Evolutionary conservation across 1,140 invertebrate genomes (phyloP).

Genomic region (Penaeus vannamei): DNA sequence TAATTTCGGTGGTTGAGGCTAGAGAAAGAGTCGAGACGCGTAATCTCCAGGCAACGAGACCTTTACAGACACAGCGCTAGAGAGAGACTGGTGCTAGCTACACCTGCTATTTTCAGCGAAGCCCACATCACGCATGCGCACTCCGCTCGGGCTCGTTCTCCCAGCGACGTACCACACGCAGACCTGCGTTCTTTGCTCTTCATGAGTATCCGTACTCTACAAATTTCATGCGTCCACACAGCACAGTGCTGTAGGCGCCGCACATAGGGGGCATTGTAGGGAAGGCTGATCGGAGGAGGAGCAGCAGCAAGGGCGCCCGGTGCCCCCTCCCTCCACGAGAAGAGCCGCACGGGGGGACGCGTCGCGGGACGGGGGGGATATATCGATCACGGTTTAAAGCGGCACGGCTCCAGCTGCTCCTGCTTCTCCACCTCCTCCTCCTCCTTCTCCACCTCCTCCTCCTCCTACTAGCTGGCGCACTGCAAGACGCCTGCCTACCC

Average conservation of each 20-base stretch:
- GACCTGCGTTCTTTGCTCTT: not conserved
- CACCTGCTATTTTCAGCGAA: constrained; percentile 51
- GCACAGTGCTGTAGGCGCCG: not conserved
- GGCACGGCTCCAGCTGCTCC: constrained; percentile 42
- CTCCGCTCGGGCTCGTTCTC: constrained; percentile 22
- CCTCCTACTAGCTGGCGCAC: constrained; percentile 41
- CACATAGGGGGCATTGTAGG: no score
- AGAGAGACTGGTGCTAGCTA: constrained; percentile 46
- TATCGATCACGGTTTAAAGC: constrained; percentile 52
- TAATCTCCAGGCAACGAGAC: constrained; percentile 24
- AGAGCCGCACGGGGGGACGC: not conserved
- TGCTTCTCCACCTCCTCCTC: not conserved
- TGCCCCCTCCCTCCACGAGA: no score
- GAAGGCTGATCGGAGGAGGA: no score
- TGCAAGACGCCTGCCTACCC: constrained; percentile 35
- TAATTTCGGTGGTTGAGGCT: constrained; percentile 2
- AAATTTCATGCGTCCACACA: not conserved
- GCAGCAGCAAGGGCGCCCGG: no score
- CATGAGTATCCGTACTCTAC: not conserved
- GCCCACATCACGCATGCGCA: constrained; percentile 34
- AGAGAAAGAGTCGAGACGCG: constrained; percentile 41
- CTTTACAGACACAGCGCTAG: constrained; percentile 20
- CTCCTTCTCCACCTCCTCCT: constrained; percentile 1
- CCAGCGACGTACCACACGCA: constrained; percentile 33
- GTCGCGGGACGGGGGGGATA: constrained; percentile 28